Percentiles rank a stretch among this genome's conserved stretches.
These are phyloP conservation scores for Malurus elegans DNA, from an alignment of 2,113 vertebrate genomes.

Conservation along the genomic window DNA sequence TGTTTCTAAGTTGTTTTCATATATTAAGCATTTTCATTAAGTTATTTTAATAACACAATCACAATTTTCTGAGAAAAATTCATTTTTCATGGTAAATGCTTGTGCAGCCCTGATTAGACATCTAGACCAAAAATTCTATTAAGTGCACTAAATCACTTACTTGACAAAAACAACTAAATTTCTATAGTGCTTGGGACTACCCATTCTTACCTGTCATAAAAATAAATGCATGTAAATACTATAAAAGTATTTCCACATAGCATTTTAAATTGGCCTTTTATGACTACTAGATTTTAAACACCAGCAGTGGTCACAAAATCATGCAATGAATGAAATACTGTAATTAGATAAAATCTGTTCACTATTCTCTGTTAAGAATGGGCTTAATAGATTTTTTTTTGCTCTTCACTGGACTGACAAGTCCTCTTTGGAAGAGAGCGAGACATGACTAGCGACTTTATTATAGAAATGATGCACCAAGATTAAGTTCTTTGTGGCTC, in stretches of 20 bases:
- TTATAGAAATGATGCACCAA: not conserved
- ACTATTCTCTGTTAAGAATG: not conserved
- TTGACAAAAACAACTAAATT: not conserved
- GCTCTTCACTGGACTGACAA: not conserved
- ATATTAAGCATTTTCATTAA: not conserved
- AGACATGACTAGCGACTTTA: not conserved
- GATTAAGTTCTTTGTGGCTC: not conserved
- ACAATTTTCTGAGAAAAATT: not conserved
- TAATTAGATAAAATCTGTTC: not conserved
- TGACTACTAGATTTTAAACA: not conserved
- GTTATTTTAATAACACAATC: not conserved
- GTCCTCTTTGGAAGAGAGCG: not conserved
- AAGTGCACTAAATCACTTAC: not conserved
- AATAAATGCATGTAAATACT: not conserved
- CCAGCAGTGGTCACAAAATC: not conserved
- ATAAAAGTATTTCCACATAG: not conserved
- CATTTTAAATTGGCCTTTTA: not conserved
- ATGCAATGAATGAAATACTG: not conserved
- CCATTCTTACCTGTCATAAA: not conserved
- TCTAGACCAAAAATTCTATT: not conserved
- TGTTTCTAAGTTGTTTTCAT: not conserved
- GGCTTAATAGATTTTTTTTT: not conserved
- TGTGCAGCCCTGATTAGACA: not conserved
- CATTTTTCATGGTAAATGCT: not conserved
- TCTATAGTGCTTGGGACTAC: not conserved